Evolutionary conservation across 1,140 invertebrate species (phyloP), one percentile per base, ranked within the genome.

Genomic region (Ceratina calcarata): DNA sequence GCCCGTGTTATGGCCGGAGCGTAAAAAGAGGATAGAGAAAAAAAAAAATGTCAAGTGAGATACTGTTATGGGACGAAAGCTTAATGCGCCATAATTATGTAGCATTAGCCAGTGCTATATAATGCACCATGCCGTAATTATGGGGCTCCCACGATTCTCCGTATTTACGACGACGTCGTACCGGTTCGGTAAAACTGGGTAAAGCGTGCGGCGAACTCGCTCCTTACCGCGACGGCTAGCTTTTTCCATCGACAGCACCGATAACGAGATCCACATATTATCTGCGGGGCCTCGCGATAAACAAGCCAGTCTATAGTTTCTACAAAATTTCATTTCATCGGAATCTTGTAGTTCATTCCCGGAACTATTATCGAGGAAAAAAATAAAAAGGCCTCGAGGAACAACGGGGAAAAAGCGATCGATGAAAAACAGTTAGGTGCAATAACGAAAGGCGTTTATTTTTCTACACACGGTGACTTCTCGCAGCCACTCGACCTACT

Each of bases 371-470:
- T 0, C 58, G 22, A 16, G 12, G 61, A 37, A 74, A 65, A 22
- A 32, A 10, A 6, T 45, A 45, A 58, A 16, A 61, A 49, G 22
- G 3, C 6, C 24, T 2, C 7, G 49, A 13, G 49, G 20, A 22
- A 53, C 22, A 16, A n/a, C 22, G 15, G 15, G 24, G 24, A 10
- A 45, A 45, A 45, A 45, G 22, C 55, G 69, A 32, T 7, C 32
- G 22, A 32, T 12, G 74, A 66, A 58, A 64, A 18, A 57, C 66
- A 12, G 37, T 24, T 73, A 20, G 81, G 68, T 53, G 85, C 84
- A 82, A 84, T 84, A 87, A 81, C 74, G 64, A 87, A 81, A 64
- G 78, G 78, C 78, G 74, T 84, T 69, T 84, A 57, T 73, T 57
- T 73, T 27, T 22, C 27, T n/a, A 18, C 22, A 15, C 18, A 55